A percentile compares a stretch with the other conserved stretches of the same genome.
phyloP scores from a whole-genome alignment of 2,888 invertebrate species.

The Tetropium fuscum region DNA sequence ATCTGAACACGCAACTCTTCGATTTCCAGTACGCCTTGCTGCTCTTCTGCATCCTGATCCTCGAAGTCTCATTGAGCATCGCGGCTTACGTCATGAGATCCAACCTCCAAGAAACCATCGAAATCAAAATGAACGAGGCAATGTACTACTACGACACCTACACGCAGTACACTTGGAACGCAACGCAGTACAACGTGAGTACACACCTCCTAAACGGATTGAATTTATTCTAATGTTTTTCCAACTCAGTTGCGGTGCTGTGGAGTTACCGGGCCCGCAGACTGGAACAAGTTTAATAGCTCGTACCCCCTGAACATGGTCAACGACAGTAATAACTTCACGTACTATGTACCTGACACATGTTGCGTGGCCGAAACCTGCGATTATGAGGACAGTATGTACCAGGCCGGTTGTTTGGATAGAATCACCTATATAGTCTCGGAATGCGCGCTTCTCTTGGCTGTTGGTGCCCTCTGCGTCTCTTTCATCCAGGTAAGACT shows the following conservation, averaged over 20 bases:
- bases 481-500: constrained; percentile 79
- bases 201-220: no score
- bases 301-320: background rate
- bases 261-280: constrained; percentile 71
- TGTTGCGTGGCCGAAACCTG: constrained; percentile 44
- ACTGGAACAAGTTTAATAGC: constrained; percentile 67
- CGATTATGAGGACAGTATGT: constrained; percentile 28
- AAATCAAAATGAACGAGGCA: constrained; percentile 66
- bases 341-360: constrained; percentile 42
- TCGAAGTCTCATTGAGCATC: constrained; percentile 73
- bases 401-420: constrained; percentile 46
- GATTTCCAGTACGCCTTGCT: constrained; percentile 69
- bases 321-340: background rate
- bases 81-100: constrained; percentile 68
- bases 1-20: background rate
- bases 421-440: constrained; percentile 49
- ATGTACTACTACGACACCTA: constrained; percentile 65
- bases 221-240: no score
- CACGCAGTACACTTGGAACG: constrained; percentile 69
- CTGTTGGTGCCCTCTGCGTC: constrained; percentile 82
- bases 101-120: constrained; percentile 63
- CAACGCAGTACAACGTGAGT: constrained; percentile 71
- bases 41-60: constrained; percentile 69
- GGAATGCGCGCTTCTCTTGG: constrained; percentile 74
- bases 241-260: constrained; percentile 75